Percentiles rank a stretch among this genome's conserved stretches.
Evolutionary conservation across 1,140 invertebrate species (phyloP).

Genomic region (Caenorhabditis elegans): DNA sequence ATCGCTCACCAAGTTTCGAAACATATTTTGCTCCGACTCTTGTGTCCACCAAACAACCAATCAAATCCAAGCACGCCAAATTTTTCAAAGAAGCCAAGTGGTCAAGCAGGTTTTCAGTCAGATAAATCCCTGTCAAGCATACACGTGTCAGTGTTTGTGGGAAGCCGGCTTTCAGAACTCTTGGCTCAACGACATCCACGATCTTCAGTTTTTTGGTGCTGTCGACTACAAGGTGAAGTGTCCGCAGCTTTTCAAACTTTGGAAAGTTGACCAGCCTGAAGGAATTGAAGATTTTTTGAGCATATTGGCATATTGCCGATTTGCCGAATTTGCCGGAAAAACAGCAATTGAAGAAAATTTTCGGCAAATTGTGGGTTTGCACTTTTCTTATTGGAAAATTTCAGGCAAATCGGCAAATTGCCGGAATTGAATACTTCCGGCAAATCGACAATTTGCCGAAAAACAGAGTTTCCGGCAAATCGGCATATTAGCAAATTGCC

Average conservation of each 20-base stretch:
- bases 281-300: too few species aligned
- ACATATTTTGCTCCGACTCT: constrained; percentile 8
- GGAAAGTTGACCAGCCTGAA: neutral
- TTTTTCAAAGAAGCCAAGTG: neutral
- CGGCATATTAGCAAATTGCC: too few species aligned
- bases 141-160: neutral
- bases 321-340: neutral
- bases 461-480: too few species aligned
- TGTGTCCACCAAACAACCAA: neutral
- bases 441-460: too few species aligned
- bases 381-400: too few species aligned
- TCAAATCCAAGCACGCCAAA: neutral
- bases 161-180: neutral
- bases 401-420: too few species aligned
- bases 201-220: neutral
- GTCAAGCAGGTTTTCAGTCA: neutral
- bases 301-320: too few species aligned
- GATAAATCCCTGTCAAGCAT: neutral
- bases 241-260: neutral
- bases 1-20: neutral
- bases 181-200: neutral
- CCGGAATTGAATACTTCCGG: too few species aligned
- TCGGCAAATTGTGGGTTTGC: too few species aligned
- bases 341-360: too few species aligned
- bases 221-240: neutral